Evolutionary conservation across 64 coral and sea anemone genomes (phyloP), one percentile per base, ranked within the genome.

Genomic region (Montipora cactus): DNA sequence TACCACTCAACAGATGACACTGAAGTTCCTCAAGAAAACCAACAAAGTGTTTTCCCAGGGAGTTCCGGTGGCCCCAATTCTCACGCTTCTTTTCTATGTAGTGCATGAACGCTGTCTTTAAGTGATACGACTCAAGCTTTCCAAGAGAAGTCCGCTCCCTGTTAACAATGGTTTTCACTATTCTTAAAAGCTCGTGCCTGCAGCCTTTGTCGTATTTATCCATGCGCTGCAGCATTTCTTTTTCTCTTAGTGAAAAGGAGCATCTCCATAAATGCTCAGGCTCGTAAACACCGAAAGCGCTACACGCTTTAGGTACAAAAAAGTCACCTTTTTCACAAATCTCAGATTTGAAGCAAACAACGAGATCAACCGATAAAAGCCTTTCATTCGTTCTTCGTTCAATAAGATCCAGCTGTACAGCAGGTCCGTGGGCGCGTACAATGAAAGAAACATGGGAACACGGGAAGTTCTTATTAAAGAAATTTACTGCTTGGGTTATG

Each of bases 21-120:
- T 77, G 87, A 7, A 94, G 14, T 12, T 84, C 74, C 19, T 0
- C 1, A 16, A 94, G 44, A n/a, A 84, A 94, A 5, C 51, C 72
- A 15, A 90, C 2, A 44, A 81, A 94, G 2, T 89, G 73, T 64
- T 90, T 20, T 2, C 44, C 93, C 14, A 94, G 79, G 2, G 88
- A 75, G 46, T 84, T 51, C 52, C 71, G 75, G 14, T 9, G 52
- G 16, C 18, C 51, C 69, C 21, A 80, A 28, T 46, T 13, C 6
- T 14, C 8, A 49, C 10, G 2, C 11, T 49, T 13, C 18, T 50
- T 46, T 3, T 44, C 4, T 22, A 48, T 94, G 87, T 90, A 94
- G 23, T 64, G 80, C 59, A 94, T 73, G 28, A 90, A 94, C 57
- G 93, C 87, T 7, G 93, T 94, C 93, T 94, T 94, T 59, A 94